Evolutionary conservation across 2,113 vertebrate genomes (phyloP).

Genomic region (Eonycteris spelaea): DNA sequence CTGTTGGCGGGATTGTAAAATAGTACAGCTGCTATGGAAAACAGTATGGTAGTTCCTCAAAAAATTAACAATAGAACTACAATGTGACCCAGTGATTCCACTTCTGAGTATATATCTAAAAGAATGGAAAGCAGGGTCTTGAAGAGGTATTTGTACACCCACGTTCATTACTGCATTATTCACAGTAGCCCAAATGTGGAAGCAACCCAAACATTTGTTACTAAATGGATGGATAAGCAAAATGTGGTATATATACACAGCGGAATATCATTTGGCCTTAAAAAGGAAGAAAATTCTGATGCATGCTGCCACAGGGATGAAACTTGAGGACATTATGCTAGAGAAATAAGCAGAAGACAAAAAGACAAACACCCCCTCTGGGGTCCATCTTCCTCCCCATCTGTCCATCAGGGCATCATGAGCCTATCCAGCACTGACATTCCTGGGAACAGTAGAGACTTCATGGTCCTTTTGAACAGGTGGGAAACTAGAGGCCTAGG

Average conservation of each 20-base stretch:
- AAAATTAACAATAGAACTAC: background rate
- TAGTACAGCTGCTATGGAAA: background rate
- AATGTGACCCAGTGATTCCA: background rate
- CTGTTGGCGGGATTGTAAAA: background rate
- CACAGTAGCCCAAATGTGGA: background rate
- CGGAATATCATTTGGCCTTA: background rate
- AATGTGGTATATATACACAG: rapidly evolving
- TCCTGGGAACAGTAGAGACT: background rate
- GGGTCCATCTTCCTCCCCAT: no score
- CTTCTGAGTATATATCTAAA: background rate
- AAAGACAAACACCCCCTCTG: background rate
- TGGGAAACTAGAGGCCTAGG: background rate
- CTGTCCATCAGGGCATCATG: background rate
- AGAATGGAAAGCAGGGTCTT: background rate
- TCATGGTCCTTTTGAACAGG: background rate
- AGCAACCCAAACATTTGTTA: no score
- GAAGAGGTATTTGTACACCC: background rate
- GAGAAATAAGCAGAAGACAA: background rate
- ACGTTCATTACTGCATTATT: background rate
- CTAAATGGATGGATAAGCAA: background rate
- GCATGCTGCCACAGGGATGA: no score
- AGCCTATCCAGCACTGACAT: background rate
- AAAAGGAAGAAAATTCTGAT: background rate
- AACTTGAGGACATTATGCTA: background rate
- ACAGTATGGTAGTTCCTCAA: background rate